Percentiles rank a stretch among this genome's conserved stretches.
phyloP scores from a whole-genome alignment of 2,113 vertebrate species.

The Carollia perspicillata region DNA sequence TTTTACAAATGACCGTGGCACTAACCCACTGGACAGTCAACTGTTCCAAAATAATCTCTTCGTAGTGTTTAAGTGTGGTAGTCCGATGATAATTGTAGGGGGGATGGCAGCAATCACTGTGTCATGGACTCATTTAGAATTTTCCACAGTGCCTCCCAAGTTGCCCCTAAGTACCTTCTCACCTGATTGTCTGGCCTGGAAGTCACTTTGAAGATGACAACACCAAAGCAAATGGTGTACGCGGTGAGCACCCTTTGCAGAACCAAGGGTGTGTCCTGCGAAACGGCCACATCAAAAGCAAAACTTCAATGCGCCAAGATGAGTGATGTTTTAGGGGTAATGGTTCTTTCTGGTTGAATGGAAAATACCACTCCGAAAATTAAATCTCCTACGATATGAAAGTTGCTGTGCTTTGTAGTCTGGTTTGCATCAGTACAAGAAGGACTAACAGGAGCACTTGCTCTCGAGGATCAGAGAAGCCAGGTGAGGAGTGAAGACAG shows the following conservation, averaged over 20 bases:
- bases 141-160: neutral
- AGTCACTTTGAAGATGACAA: neutral
- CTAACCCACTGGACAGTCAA: too few species aligned
- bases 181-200: neutral
- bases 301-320: neutral
- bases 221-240: neutral
- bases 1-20: neutral
- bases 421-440: neutral
- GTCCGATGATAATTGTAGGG: neutral
- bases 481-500: constrained; percentile 32
- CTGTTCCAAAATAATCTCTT: neutral
- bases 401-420: neutral
- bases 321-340: constrained; percentile 20
- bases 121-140: neutral
- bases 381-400: neutral
- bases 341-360: constrained; percentile 54
- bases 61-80: neutral
- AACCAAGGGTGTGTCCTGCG: neutral
- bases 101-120: neutral
- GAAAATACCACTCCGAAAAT: constrained; percentile 54
- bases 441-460: neutral
- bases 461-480: constrained; percentile 7
- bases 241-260: neutral
- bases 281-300: constrained; percentile 25
- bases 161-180: neutral